phyloP scores from a whole-genome alignment of 2,888 invertebrate genomes.

The Mallateleia sp. region DNA sequence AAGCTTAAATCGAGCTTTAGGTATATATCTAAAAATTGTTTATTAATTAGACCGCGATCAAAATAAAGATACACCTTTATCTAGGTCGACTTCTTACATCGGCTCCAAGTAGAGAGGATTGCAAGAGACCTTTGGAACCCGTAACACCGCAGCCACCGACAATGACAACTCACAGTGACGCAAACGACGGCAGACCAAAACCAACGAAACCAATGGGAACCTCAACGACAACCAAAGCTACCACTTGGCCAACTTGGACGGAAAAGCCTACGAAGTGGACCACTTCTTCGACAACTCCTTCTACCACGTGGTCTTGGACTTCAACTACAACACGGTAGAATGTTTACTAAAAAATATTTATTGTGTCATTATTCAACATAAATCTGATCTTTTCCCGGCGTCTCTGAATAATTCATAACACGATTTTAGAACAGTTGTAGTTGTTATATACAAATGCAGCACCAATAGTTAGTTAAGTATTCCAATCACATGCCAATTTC shows the following conservation, averaged over 20 bases:
- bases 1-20: constrained; percentile 94
- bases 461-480: constrained; percentile 14
- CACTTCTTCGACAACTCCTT: constrained; percentile 70
- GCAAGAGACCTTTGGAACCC: constrained; percentile 93
- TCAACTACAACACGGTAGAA: constrained; percentile 53
- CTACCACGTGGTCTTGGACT: constrained; percentile 80
- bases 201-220: constrained; percentile 83
- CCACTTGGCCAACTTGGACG: constrained; percentile 88
- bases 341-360: neutral
- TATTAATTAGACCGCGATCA: neutral
- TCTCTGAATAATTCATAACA: constrained; percentile 28
- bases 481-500: constrained; percentile 6
- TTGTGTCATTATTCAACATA: neutral
- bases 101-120: constrained; percentile 91
- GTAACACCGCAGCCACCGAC: constrained; percentile 94
- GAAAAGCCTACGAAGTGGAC: constrained; percentile 81
- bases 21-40: constrained; percentile 87
- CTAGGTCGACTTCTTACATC: constrained; percentile 89
- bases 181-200: constrained; percentile 88
- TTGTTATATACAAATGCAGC: constrained; percentile 6
- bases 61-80: neutral
- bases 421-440: constrained; percentile 19
- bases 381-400: neutral
- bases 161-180: constrained; percentile 93
- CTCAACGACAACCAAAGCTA: constrained; percentile 83